Conservation (phyloP, 2,888 invertebrate species). For the Resseliella maxima region DNA sequence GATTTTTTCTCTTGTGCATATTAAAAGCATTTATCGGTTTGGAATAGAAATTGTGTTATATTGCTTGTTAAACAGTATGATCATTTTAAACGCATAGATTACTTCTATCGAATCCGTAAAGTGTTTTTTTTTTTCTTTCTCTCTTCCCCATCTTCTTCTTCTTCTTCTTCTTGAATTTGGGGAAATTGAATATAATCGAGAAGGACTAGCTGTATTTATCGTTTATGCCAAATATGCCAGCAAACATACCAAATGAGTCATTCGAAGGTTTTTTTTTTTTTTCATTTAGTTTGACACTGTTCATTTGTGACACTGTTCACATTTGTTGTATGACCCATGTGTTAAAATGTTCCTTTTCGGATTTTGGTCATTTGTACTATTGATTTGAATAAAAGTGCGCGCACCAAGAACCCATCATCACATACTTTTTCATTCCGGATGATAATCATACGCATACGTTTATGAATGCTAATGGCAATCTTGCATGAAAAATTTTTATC, state of each 20-base stretch:
- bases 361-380: conserved; percentile 22
- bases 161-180: background rate
- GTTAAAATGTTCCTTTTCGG: background rate
- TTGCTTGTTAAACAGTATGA: background rate
- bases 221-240: too few relatives aligned
- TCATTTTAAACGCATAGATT: background rate
- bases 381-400: background rate
- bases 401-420: background rate
- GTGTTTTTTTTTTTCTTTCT: background rate
- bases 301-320: background rate
- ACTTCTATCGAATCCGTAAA: background rate
- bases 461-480: conserved; percentile 26
- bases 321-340: background rate
- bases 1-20: conserved; percentile 46
- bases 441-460: background rate
- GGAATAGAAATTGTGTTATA: background rate
- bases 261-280: too few relatives aligned
- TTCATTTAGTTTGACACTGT: background rate
- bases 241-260: too few relatives aligned
- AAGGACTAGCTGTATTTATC: background rate
- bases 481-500: conserved; percentile 7
- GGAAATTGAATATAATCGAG: background rate
- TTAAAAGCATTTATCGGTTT: conserved; percentile 44
- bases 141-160: background rate
- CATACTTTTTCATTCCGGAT: background rate